A percentile compares a stretch with the other conserved stretches of the same genome.
Evolutionary conservation across 2,888 invertebrate species (phyloP).

Genomic region (Diogma glabrata): DNA sequence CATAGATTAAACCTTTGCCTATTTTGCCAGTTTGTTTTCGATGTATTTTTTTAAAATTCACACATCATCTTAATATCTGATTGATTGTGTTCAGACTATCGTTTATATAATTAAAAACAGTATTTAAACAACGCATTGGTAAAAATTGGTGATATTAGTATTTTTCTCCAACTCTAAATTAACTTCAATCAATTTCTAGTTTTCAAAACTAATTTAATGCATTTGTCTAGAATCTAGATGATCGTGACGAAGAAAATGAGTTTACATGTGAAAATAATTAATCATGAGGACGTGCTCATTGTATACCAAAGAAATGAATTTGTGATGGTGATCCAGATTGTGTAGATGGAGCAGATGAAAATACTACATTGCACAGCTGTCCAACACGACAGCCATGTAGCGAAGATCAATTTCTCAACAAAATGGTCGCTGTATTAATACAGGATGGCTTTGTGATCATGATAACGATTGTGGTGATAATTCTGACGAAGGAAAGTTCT

Average conservation of each 20-base stretch:
- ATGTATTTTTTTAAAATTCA: no score
- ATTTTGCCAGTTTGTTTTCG: no score
- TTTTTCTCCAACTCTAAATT: no score
- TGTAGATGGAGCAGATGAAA: conserved; percentile 83
- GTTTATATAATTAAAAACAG: no score
- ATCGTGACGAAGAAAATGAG: conserved; percentile 83
- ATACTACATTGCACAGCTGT: conserved; percentile 71
- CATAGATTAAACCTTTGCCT: no score
- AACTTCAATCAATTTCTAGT: no score
- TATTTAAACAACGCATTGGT: no score
- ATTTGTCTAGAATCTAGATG: no score
- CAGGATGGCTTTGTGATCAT: conserved; percentile 83
- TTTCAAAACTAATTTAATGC: no score
- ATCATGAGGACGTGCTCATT: conserved; percentile 83
- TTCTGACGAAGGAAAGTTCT: conserved; percentile 90
- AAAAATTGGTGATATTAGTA: no score
- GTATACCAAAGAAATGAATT: conserved; percentile 86
- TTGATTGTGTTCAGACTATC: no score
- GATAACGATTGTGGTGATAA: conserved; percentile 95
- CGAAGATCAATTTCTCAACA: conserved; percentile 84
- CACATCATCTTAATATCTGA: no score
- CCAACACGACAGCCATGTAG: conserved; percentile 75
- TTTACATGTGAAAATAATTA: conserved; percentile 85
- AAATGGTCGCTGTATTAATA: conserved; percentile 87
- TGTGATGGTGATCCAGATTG: conserved; percentile 98